Evolutionary conservation across 2,888 invertebrate genomes (phyloP).

Genomic region (Scaptomyza flava): DNA sequence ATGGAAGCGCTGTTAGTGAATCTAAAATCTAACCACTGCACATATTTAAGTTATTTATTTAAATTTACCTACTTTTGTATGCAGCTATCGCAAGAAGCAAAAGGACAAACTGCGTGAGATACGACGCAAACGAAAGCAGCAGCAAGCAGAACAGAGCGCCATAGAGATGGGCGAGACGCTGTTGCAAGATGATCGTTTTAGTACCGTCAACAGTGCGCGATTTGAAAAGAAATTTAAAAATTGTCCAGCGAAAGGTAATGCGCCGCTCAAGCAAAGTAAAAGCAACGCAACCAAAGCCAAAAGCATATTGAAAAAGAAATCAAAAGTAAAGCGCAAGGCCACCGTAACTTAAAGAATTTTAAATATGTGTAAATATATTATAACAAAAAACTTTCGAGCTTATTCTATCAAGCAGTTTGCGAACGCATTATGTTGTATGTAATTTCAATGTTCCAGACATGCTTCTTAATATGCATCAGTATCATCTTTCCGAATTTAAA

Average conservation of each 20-base stretch:
- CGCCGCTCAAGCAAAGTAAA: slow-evolving; percentile 11
- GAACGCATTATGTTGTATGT: slow-evolving; percentile 37
- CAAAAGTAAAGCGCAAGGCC: slow-evolving; percentile 28
- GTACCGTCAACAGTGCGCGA: slow-evolving; percentile 69
- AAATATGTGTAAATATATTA: slow-evolving; percentile 27
- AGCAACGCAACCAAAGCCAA: not conserved
- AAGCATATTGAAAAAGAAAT: slow-evolving; percentile 18
- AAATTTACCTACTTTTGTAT: not conserved
- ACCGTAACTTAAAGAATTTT: slow-evolving; percentile 18
- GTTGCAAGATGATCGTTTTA: slow-evolving; percentile 82
- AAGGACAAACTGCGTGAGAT: slow-evolving; percentile 81
- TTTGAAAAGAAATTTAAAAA: slow-evolving; percentile 74
- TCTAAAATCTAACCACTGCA: not conserved
- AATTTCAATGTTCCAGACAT: slow-evolving; percentile 57
- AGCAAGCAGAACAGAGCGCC: slow-evolving; percentile 47
- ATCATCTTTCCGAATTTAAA: slow-evolving; percentile 28
- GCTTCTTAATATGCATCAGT: slow-evolving; percentile 42
- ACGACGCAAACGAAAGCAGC: slow-evolving; percentile 75
- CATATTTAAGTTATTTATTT: not conserved
- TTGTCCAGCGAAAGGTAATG: not conserved
- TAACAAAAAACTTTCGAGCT: slow-evolving; percentile 66
- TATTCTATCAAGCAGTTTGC: slow-evolving; percentile 68
- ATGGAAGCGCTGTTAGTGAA: slow-evolving; percentile 87
- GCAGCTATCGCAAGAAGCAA: slow-evolving; percentile 81
- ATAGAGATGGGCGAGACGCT: slow-evolving; percentile 58